Conservation (phyloP, 2,113 vertebrate genomes). For the Climacteris rufus region DNA sequence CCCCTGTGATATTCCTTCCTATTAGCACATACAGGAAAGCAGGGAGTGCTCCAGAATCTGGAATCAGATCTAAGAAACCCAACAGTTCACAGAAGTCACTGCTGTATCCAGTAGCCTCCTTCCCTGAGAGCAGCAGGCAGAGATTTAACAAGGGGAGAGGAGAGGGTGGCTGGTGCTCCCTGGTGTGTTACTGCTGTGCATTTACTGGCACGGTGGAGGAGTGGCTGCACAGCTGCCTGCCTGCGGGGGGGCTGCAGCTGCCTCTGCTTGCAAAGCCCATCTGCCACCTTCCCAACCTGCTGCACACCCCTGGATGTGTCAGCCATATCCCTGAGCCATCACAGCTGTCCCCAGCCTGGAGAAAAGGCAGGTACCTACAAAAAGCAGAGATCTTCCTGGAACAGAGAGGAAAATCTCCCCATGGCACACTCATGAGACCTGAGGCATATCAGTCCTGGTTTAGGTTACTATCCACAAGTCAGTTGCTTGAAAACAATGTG, state of each 20-base stretch:
- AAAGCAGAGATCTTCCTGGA: background rate
- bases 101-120: background rate
- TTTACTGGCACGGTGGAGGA: accelerated
- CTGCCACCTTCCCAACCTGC: background rate
- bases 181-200: accelerated
- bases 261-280: background rate
- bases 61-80: background rate
- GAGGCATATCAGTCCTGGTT: background rate
- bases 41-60: background rate
- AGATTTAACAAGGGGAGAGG: background rate
- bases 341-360: background rate
- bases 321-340: background rate
- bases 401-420: background rate
- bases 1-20: background rate
- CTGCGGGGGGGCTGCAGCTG: background rate
- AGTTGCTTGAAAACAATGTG: background rate
- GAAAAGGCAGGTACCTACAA: background rate
- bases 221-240: background rate
- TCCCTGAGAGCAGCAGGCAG: background rate
- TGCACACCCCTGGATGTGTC: accelerated
- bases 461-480: accelerated
- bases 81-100: background rate
- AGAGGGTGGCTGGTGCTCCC: background rate
- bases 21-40: accelerated
- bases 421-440: accelerated